Evolutionary conservation across 2,113 vertebrate genomes (phyloP).

Genomic region (Ailuropoda melanoleuca): DNA sequence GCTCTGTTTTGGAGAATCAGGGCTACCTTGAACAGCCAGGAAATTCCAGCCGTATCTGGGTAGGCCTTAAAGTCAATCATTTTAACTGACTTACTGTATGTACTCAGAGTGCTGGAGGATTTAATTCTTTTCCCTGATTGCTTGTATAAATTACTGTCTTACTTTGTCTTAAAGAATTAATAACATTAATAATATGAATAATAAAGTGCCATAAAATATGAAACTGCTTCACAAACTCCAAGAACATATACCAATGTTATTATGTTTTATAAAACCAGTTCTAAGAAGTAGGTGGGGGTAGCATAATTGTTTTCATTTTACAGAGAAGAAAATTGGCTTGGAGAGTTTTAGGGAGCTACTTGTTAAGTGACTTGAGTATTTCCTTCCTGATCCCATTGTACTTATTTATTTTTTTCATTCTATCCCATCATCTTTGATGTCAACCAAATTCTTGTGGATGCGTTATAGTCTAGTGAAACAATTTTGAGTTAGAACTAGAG

Average conservation of each 20-base stretch:
- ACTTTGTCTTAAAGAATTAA: conserved; percentile 4
- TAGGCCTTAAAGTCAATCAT: background rate
- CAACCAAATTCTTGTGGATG: background rate
- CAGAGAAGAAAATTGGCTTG: background rate
- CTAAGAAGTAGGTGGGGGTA: background rate
- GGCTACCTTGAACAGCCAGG: background rate
- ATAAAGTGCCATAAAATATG: background rate
- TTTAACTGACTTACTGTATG: background rate
- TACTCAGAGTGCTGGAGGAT: background rate
- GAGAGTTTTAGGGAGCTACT: background rate
- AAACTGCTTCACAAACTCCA: background rate
- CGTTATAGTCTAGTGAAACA: background rate
- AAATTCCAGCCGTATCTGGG: background rate
- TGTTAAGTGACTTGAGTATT: background rate
- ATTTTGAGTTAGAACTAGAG: background rate
- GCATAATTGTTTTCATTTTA: background rate
- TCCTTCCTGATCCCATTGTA: background rate
- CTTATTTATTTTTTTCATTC: background rate
- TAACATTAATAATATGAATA: background rate
- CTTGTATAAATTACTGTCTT: background rate
- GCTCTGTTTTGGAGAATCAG: background rate
- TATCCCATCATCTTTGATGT: background rate
- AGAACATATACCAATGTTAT: background rate
- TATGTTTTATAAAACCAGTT: background rate
- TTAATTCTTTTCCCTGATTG: background rate